Evolutionary conservation across 2,113 vertebrate genomes (phyloP), one percentile per base, ranked within the genome.

Genomic region (Propithecus coquereli): DNA sequence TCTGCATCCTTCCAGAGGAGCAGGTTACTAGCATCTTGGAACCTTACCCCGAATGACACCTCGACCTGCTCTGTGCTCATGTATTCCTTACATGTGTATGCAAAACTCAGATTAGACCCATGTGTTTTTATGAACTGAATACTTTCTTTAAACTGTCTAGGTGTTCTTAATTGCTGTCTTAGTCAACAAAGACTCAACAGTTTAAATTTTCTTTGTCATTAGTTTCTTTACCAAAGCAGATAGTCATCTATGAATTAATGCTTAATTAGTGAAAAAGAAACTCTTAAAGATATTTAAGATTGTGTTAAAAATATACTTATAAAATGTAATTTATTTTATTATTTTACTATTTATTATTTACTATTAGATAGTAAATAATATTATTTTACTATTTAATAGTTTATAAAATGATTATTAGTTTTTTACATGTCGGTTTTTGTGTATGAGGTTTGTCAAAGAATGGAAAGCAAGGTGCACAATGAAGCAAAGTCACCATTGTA

Each of bases 181-280:
- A 63, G 13, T 52, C 92, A 90, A 94, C 43, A 88, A 5, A 61
- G 77, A 92, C 40, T 96, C 73, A 59, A 0, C 82, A 57, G 37
- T 81, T 91, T 61, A 77, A 93, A 90, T 93, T 95, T 96, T 92
- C 63, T 92, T 68, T 90, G 37, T 88, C 74, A 50, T 94, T 93
- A 77, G 43, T 65, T 70, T 87, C 40, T 95, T 91, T 87, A 74
- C 40, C 32, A 82, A 76, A 74, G 61, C 77, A 45, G 71, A 68
- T 93, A 90, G 66, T 90, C 84, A 91, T 83, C 82, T 83, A 18
- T 93, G 79, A 97, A 96, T 96, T 96, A 97, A 76, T 70, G 73
- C 61, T 71, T 83, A 91, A 76, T 95, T 94, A 91, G 30, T 54
- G 66, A 85, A 96, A 96, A n/a, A 32, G 54, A 83, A 81, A 40